Percentiles rank a stretch among this genome's conserved stretches.
Evolutionary conservation across 2,888 invertebrate species (phyloP).

Genomic region (Drosophila anomelani): DNA sequence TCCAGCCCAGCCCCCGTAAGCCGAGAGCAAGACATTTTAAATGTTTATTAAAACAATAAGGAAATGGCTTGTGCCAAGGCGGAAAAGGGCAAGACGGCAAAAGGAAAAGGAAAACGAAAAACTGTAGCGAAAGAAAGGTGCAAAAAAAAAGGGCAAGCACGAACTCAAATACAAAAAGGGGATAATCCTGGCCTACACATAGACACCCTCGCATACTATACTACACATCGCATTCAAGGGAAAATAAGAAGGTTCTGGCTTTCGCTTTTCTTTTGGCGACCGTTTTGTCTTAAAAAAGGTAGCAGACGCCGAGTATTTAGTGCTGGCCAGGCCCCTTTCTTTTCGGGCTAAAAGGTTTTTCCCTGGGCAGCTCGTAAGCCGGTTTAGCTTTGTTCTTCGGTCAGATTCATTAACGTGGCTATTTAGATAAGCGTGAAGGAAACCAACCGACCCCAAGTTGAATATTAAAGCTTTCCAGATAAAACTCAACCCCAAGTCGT

Average conservation of each 20-base stretch:
- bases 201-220: conserved; percentile 48
- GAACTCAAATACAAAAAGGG: conserved; percentile 59
- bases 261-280: conserved; percentile 47
- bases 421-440: conserved; percentile 75
- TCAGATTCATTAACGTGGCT: conserved; percentile 80
- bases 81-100: conserved; percentile 26
- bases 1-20: conserved; percentile 48
- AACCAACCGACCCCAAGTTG: conserved; percentile 45
- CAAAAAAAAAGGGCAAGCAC: conserved; percentile 69
- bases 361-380: conserved; percentile 59
- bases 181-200: conserved; percentile 68
- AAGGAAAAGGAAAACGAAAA: conserved; percentile 15
- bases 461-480: conserved; percentile 58
- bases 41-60: conserved; percentile 83
- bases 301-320: conserved; percentile 69
- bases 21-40: conserved; percentile 77
- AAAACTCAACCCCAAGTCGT: conserved; percentile 23
- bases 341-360: conserved; percentile 71
- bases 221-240: conserved; percentile 35
- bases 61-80: conserved; percentile 75
- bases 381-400: conserved; percentile 70
- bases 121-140: conserved; percentile 58
- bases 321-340: conserved; percentile 37
- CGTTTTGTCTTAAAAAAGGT: conserved; percentile 69
- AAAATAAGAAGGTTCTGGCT: conserved; percentile 60